phyloP scores from a whole-genome alignment of 2,888 invertebrate genomes.

The Hipparchia sbordonii region DNA sequence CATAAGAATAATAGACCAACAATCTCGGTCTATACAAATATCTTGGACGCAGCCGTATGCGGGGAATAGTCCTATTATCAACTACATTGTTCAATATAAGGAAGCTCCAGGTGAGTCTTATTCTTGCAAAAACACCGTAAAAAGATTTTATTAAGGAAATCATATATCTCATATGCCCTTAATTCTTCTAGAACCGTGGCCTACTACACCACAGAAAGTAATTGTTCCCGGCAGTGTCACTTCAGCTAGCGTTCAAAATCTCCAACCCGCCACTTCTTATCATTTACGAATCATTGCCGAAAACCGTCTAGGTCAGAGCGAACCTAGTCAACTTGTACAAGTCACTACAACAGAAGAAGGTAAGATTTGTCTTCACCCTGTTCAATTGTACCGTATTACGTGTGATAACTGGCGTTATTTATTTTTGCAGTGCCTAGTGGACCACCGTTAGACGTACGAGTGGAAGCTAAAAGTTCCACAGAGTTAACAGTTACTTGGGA shows the following conservation, averaged over 20 bases:
- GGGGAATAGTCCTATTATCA: conserved; percentile 93
- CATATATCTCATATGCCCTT: not conserved
- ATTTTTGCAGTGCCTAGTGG: conserved; percentile 87
- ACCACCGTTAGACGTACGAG: conserved; percentile 90
- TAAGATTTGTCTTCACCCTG: conserved; percentile 46
- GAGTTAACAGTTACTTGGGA: conserved; percentile 94
- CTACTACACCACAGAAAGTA: conserved; percentile 90
- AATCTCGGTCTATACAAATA: conserved; percentile 91
- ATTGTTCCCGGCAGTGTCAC: conserved; percentile 92
- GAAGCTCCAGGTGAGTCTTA: conserved; percentile 86
- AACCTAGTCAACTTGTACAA: conserved; percentile 92
- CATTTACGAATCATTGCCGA: conserved; percentile 94
- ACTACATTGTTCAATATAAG: conserved; percentile 95
- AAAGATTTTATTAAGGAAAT: not conserved
- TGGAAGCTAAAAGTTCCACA: conserved; percentile 92
- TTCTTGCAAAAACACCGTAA: not conserved
- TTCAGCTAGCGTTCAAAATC: conserved; percentile 89
- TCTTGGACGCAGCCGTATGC: conserved; percentile 96
- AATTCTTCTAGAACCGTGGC: conserved; percentile 87
- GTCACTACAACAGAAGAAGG: conserved; percentile 93
- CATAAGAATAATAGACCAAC: conserved; percentile 91
- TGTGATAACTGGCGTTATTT: not conserved
- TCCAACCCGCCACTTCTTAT: conserved; percentile 94
- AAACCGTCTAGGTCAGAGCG: conserved; percentile 93
- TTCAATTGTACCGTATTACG: not conserved